A percentile compares a stretch with the other conserved stretches of the same genome.
These are phyloP conservation scores for Petrosia ficiformis DNA, from an alignment of 37 sponge, comb jelly and placozoan genomes.

Conservation along the genomic window DNA sequence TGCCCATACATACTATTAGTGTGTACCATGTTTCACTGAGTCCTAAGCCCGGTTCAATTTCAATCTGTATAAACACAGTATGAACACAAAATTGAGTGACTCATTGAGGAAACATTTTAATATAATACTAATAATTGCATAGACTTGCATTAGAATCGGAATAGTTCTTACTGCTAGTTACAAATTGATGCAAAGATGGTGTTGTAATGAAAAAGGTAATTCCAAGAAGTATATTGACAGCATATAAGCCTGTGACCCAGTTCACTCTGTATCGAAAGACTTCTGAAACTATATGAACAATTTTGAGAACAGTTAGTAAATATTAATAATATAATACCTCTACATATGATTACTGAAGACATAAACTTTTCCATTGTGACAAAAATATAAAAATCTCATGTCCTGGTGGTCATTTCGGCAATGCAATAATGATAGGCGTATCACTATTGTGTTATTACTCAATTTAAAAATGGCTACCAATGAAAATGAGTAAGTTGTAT, in stretches of 20 bases:
- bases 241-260: conserved; percentile 28
- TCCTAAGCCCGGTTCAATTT: conserved; percentile 42
- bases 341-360: no score
- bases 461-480: no score
- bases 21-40: conserved; percentile 32
- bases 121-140: no score
- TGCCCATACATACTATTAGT: conserved; percentile 10
- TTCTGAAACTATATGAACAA: not conserved
- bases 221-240: not conserved
- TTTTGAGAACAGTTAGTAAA: no score
- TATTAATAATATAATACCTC: no score
- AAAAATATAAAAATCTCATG: no score
- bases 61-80: not conserved
- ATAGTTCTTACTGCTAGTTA: conserved; percentile 12
- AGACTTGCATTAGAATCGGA: no score
- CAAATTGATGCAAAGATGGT: conserved; percentile 54
- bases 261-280: conserved; percentile 37
- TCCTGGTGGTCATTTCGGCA: no score
- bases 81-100: not conserved
- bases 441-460: no score
- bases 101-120: no score
- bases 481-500: conserved; percentile 40
- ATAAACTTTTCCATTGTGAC: no score
- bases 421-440: no score
- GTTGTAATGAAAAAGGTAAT: not conserved